These are phyloP conservation scores for Aldrovandia affinis DNA, from an alignment of 2,797 vertebrate species.

Conservation along the genomic window DNA sequence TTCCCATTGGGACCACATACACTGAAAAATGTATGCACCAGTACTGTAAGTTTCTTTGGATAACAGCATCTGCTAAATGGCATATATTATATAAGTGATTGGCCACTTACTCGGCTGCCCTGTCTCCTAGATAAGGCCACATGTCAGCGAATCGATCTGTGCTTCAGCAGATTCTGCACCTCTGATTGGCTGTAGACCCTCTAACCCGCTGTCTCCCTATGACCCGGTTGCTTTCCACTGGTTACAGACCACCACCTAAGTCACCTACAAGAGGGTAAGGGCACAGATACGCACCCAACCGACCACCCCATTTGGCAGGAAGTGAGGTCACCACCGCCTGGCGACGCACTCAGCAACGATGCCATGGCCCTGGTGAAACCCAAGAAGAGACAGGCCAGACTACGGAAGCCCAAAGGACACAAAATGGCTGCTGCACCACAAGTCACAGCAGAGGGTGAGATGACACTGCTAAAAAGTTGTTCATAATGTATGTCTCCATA, in stretches of 20 bases:
- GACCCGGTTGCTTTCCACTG: neutral
- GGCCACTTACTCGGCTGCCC: too few species aligned
- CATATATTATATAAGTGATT: too few species aligned
- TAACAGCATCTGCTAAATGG: too few species aligned
- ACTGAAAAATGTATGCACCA: too few species aligned
- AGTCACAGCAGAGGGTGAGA: slow-evolving; percentile 46
- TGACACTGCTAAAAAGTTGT: slow-evolving; percentile 67
- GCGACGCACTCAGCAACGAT: slow-evolving; percentile 41
- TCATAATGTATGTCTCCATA: neutral
- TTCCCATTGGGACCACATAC: too few species aligned
- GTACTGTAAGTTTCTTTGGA: too few species aligned
- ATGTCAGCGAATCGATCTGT: too few species aligned
- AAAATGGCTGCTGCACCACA: slow-evolving; percentile 62
- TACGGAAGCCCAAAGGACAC: slow-evolving; percentile 77
- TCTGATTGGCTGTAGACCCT: too few species aligned
- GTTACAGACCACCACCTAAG: slow-evolving; percentile 78
- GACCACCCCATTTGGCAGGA: slow-evolving; percentile 60
- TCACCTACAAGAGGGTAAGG: slow-evolving; percentile 75
- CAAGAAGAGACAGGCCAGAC: slow-evolving; percentile 77
- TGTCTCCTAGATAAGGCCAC: too few species aligned
- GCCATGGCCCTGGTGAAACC: slow-evolving; percentile 49
- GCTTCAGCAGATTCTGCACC: too few species aligned
- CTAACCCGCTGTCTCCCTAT: too few species aligned
- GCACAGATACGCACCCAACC: slow-evolving; percentile 36
- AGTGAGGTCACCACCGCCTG: slow-evolving; percentile 45